Percentiles rank a stretch among this genome's conserved stretches.
These are phyloP conservation scores for Cepaea hortensis DNA, from an alignment of 2,888 invertebrate genomes.

Conservation along the genomic window DNA sequence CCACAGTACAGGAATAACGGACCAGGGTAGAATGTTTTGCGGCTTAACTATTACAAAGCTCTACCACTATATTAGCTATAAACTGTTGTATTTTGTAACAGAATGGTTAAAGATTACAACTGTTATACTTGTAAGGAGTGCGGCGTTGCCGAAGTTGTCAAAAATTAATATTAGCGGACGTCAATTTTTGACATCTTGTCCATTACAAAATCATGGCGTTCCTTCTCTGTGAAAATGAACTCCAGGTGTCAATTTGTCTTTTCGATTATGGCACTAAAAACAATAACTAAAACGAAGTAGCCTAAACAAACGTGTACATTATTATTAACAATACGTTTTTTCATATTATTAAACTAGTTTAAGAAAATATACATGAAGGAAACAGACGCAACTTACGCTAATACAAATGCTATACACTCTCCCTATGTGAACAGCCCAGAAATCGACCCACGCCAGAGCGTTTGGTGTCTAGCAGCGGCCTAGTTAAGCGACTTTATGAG, in stretches of 20 bases:
- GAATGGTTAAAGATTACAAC: background rate
- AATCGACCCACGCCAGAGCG: constrained; percentile 47
- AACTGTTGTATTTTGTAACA: background rate
- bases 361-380: background rate
- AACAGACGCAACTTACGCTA: background rate
- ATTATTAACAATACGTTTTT: background rate
- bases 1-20: background rate
- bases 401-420: background rate
- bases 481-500: background rate
- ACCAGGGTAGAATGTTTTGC: background rate
- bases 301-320: background rate
- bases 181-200: background rate
- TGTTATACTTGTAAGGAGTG: background rate
- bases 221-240: background rate
- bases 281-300: background rate
- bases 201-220: constrained; percentile 49
- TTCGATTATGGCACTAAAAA: background rate
- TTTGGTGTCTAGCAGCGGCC: constrained; percentile 41
- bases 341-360: background rate
- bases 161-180: constrained; percentile 45
- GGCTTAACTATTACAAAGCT: background rate
- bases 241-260: background rate
- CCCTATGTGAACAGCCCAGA: constrained; percentile 11
- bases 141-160: background rate
- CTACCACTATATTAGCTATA: background rate